Evolutionary conservation across 2,888 invertebrate species (phyloP).

Genomic region (Chydorus sphaericus): DNA sequence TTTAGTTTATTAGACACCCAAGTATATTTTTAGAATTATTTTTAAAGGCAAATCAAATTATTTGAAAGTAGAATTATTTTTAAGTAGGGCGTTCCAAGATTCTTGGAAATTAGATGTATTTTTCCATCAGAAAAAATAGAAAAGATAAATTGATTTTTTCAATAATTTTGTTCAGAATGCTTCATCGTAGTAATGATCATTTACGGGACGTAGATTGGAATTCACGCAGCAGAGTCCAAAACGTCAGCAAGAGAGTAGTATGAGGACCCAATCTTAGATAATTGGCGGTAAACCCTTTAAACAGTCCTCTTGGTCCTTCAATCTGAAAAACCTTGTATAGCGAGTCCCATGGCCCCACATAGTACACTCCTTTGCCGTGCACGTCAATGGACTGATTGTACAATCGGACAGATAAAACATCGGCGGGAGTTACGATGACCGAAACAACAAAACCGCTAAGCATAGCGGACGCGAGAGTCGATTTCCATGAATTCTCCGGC

Average conservation of each 20-base stretch:
- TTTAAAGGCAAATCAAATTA: too few relatives aligned
- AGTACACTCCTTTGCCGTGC: constrained; percentile 48
- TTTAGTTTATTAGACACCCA: too few relatives aligned
- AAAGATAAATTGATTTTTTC: too few relatives aligned
- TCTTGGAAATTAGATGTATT: too few relatives aligned
- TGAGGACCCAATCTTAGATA: constrained; percentile 82
- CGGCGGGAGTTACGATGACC: constrained; percentile 69
- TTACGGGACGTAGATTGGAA: too few relatives aligned
- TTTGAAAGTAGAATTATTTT: too few relatives aligned
- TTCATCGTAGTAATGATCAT: too few relatives aligned
- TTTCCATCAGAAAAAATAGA: too few relatives aligned
- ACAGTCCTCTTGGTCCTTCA: constrained; percentile 67
- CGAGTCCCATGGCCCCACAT: constrained; percentile 59
- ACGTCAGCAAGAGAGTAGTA: constrained; percentile 67
- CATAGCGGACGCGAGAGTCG: constrained; percentile 54
- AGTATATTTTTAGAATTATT: too few relatives aligned
- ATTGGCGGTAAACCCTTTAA: constrained; percentile 78
- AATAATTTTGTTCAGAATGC: too few relatives aligned
- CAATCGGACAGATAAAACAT: constrained; percentile 69
- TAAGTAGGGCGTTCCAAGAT: too few relatives aligned
- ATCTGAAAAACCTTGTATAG: constrained; percentile 51
- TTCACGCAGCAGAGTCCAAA: constrained; percentile 50
- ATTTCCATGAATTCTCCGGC: constrained; percentile 32
- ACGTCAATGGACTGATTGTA: constrained; percentile 64
- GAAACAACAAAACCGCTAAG: constrained; percentile 66